Evolutionary conservation across 1,140 invertebrate genomes (phyloP), one percentile per base, ranked within the genome.

Genomic region (Microplitis demolitor): DNA sequence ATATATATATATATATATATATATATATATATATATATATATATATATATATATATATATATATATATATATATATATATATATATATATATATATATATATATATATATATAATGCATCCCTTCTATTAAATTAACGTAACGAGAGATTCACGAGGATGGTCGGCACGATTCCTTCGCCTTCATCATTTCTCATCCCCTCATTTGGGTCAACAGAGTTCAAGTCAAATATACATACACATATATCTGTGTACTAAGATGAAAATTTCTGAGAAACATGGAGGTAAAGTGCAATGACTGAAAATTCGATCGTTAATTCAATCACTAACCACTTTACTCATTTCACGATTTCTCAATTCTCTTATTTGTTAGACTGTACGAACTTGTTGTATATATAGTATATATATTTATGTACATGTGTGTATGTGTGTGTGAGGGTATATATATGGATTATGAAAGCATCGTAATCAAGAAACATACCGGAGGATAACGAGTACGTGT

Each of bases 71-170:
- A 63, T 71, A 34, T 71, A 51, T 31, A 5, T 4, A 3, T n/a
- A n/a, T 24, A 31, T 11, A 51, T 24, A 35, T 66, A 13, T 3
- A 39, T 33, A 64, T 37, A 11, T 66, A 66, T 33, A 13, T 13
- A 54, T 53, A 33, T 80, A 78, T 75, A 79, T 80, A 77, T 79
- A 80, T 74, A 75, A 79, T 77, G 78, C 80, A 81, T 85, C 81
- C 80, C 81, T 84, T 82, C 82, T 81, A 85, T 86, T 85, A 86
- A 87, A 86, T 85, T 84, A 86, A 82, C 78, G 79, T 79, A 79
- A 80, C 58, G 66, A 73, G 72, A 54, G 60, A 58, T 61, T 50
- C 76, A 79, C 79, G 83, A 79, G 79, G 78, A 75, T 80, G 77
- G 80, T 80, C 79, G 78, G 81, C 77, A 80, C 39, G 39, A 45